These are phyloP conservation scores for Salmo trutta DNA, from an alignment of 2,797 vertebrate species.

Conservation along the genomic window DNA sequence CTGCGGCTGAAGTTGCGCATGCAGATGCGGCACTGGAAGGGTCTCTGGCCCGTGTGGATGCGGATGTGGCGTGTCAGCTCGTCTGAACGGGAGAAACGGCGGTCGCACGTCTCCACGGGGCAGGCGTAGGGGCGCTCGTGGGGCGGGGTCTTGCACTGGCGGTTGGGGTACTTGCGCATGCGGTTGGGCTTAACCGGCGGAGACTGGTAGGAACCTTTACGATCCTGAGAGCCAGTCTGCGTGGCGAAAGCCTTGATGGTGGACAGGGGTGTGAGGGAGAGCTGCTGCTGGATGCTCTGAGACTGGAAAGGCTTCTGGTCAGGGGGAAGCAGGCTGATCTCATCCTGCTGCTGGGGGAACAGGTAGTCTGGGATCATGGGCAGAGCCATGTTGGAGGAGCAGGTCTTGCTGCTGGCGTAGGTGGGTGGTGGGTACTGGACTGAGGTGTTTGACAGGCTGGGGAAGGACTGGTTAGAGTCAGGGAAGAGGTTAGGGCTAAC, in stretches of 20 bases:
- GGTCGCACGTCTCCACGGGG: conserved; percentile 89
- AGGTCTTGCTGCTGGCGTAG: conserved; percentile 77
- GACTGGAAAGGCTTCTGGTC: conserved; percentile 89
- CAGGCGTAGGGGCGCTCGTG: conserved; percentile 92
- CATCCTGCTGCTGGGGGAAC: conserved; percentile 80
- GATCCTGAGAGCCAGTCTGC: conserved; percentile 78
- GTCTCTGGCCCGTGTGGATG: conserved; percentile 95
- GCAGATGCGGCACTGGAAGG: conserved; percentile 95
- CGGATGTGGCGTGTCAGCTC: conserved; percentile 94
- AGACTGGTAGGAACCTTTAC: conserved; percentile 78
- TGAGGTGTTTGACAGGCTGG: conserved; percentile 58
- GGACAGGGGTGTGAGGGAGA: conserved; percentile 89
- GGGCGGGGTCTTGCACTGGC: conserved; percentile 87
- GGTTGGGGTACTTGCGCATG: conserved; percentile 82
- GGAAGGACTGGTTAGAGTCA: conserved; percentile 72
- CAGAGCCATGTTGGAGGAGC: conserved; percentile 71
- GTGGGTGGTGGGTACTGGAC: conserved; percentile 82
- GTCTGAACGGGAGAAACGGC: conserved; percentile 92
- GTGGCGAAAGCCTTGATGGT: conserved; percentile 95
- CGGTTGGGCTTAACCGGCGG: conserved; percentile 81
- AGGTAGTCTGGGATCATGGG: conserved; percentile 92
- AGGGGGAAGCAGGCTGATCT: conserved; percentile 71
- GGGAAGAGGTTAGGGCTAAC: conserved; percentile 77
- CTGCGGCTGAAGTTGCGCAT: conserved; percentile 98
- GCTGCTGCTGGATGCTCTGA: conserved; percentile 68